Percentiles rank a stretch among this genome's conserved stretches.
phyloP scores from a whole-genome alignment of 1,140 invertebrate species.

The Drosophila mauritiana region DNA sequence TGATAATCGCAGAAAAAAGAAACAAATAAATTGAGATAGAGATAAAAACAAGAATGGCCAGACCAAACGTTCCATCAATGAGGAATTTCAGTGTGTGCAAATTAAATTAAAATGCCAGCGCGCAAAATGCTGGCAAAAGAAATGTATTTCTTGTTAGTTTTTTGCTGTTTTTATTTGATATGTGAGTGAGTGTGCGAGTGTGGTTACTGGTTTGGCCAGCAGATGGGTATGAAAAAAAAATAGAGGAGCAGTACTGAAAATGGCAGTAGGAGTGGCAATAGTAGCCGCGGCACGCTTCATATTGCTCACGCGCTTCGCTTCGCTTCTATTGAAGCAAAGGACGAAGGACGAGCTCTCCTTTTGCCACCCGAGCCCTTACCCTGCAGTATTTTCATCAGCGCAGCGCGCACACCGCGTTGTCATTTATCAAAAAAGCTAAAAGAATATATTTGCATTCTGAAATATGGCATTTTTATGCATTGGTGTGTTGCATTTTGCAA shows the following conservation, averaged over 20 bases:
- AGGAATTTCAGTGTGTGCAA: conserved; percentile 43
- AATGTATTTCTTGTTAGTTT: conserved; percentile 48
- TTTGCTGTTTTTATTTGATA: conserved; percentile 42
- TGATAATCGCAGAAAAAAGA: conserved; percentile 24
- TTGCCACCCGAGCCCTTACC: background rate
- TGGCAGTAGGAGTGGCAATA: conserved; percentile 25
- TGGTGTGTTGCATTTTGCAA: conserved; percentile 78
- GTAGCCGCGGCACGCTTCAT: conserved; percentile 68
- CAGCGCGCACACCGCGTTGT: conserved; percentile 68
- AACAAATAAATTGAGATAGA: conserved; percentile 4
- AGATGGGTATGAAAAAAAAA: conserved; percentile 5
- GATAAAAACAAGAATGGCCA: conserved; percentile 7
- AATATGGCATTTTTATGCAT: conserved; percentile 83
- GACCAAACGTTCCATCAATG: conserved; percentile 37
- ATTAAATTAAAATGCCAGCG: conserved; percentile 74
- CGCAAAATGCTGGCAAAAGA: conserved; percentile 28
- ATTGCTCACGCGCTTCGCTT: conserved; percentile 65
- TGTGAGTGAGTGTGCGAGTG: conserved; percentile 2
- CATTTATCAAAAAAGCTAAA: conserved; percentile 83
- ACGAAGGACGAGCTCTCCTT: conserved; percentile 31
- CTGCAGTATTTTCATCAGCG: conserved; percentile 75
- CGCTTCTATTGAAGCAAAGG: conserved; percentile 39
- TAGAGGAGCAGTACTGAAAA: conserved; percentile 1
- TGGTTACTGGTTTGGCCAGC: conserved; percentile 34
- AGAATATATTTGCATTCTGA: conserved; percentile 83